phyloP scores from a whole-genome alignment of 2,113 vertebrate species.

The Catharus minimus region DNA sequence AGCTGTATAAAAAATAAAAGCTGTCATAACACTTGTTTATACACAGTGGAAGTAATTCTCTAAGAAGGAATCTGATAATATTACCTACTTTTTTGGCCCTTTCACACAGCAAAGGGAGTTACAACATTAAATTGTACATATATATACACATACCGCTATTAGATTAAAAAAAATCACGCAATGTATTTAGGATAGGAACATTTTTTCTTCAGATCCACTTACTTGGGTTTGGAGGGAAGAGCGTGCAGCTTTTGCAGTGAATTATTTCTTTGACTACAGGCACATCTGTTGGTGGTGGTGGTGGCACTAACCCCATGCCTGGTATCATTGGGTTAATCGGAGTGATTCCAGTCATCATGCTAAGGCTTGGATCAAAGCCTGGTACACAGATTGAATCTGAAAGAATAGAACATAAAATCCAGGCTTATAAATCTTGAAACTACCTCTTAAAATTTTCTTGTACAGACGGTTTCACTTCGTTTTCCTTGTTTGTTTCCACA shows the following conservation, averaged over 20 bases:
- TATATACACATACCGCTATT: background rate
- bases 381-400: slow-evolving; percentile 93
- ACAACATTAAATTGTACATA: background rate
- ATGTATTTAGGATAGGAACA: background rate
- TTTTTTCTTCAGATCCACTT: slow-evolving; percentile 66
- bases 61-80: slow-evolving; percentile 38
- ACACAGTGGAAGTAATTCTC: slow-evolving; percentile 32
- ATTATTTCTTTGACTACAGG: slow-evolving; percentile 94
- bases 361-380: slow-evolving; percentile 88
- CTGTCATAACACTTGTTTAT: slow-evolving; percentile 30
- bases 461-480: background rate
- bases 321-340: slow-evolving; percentile 93
- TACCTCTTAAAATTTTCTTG: background rate
- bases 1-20: slow-evolving; percentile 18
- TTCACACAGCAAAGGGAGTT: background rate
- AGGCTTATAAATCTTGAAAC: slow-evolving; percentile 26
- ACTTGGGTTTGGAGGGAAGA: slow-evolving; percentile 98
- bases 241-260: slow-evolving; percentile 93
- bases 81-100: background rate
- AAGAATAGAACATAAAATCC: slow-evolving; percentile 53
- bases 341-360: slow-evolving; percentile 87
- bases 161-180: background rate
- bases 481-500: background rate
- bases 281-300: slow-evolving; percentile 81
- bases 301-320: slow-evolving; percentile 87